Evolutionary conservation across 2,797 vertebrate species (phyloP).

Genomic region (Periophthalmus magnuspinnatus): DNA sequence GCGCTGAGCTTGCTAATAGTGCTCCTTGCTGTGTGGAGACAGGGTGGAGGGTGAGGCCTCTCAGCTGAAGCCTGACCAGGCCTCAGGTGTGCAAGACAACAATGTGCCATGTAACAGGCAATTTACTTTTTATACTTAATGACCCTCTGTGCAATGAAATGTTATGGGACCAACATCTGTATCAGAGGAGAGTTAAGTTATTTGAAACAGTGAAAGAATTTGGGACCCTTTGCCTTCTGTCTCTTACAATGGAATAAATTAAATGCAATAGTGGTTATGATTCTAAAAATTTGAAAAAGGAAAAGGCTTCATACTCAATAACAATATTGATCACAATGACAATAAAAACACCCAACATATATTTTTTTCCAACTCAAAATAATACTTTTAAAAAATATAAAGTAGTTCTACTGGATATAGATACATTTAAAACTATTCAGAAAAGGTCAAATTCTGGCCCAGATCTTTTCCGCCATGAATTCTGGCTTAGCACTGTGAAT

Average conservation of each 20-base stretch:
- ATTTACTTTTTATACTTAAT: constrained; percentile 21
- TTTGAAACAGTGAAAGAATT: background rate
- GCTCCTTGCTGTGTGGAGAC: constrained; percentile 45
- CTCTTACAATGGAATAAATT: background rate
- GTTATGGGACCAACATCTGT: constrained; percentile 19
- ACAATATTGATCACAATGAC: no score
- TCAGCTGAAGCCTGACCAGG: constrained; percentile 46
- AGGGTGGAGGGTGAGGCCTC: constrained; percentile 36
- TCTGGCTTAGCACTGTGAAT: no score
- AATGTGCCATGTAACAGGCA: constrained; percentile 39
- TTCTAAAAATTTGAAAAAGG: background rate
- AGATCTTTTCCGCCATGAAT: background rate
- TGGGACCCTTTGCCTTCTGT: background rate
- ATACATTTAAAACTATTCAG: no score
- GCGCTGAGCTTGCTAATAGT: constrained; percentile 38
- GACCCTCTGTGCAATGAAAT: constrained; percentile 14
- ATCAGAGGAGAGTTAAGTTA: background rate
- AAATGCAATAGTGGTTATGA: background rate
- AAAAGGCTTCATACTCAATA: no score
- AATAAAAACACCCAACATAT: no score
- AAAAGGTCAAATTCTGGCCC: no score
- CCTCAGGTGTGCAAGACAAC: constrained; percentile 56
- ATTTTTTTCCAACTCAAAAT: no score
- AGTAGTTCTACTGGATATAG: no score
- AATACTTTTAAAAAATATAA: no score